Percentiles rank a stretch among this genome's conserved stretches.
Evolutionary conservation across 2,113 vertebrate genomes (phyloP).

Genomic region (Chauna torquata): DNA sequence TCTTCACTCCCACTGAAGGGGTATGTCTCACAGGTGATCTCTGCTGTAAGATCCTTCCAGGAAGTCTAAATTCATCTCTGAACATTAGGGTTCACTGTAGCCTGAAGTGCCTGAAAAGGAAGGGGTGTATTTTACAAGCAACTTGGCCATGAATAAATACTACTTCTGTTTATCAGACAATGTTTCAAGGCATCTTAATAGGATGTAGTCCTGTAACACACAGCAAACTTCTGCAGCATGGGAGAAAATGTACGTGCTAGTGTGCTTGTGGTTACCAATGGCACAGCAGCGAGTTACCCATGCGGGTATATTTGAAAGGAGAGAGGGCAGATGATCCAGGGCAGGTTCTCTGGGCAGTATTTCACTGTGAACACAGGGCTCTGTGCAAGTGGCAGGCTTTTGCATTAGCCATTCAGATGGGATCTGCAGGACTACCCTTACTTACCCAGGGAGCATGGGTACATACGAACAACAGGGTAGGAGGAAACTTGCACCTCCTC

Average conservation of each 20-base stretch:
- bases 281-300: neutral
- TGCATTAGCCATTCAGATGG: neutral
- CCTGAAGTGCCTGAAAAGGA: neutral
- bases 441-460: neutral
- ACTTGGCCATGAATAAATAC: neutral
- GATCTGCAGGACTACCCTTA: neutral
- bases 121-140: neutral
- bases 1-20: neutral
- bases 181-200: neutral
- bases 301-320: neutral
- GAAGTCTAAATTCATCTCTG: neutral
- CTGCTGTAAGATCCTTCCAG: neutral
- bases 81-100: neutral
- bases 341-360: neutral
- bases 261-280: neutral
- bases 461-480: rapidly evolving
- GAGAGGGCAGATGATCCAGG: neutral
- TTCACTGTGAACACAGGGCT: neutral
- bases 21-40: neutral
- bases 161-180: neutral
- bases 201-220: neutral
- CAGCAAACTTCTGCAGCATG: neutral
- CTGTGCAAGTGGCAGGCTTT: neutral
- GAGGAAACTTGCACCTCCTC: neutral
- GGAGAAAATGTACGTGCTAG: neutral